These are phyloP conservation scores for Drosophila austrosaltans DNA, from an alignment of 2,888 invertebrate genomes.

Conservation along the genomic window DNA sequence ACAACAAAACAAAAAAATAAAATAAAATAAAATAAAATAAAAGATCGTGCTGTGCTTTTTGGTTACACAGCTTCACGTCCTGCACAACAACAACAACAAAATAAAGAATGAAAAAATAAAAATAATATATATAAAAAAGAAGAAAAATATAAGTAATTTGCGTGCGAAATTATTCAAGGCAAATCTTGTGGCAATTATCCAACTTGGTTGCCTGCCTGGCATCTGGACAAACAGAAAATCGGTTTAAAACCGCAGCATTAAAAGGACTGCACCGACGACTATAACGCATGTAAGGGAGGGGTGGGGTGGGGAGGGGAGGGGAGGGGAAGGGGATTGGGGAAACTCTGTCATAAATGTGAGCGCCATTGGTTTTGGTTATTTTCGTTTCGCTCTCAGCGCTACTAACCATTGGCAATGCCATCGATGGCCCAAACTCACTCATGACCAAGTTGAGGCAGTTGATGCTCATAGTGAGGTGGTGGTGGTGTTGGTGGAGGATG, in stretches of 20 bases:
- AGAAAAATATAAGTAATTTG: conserved; percentile 62
- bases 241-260: conserved; percentile 70
- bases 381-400: neutral
- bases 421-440: conserved; percentile 22
- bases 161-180: conserved; percentile 75
- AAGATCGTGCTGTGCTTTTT: conserved; percentile 49
- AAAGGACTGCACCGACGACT: conserved; percentile 62
- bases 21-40: conserved; percentile 36
- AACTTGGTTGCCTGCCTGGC: conserved; percentile 13
- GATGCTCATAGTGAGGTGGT: neutral
- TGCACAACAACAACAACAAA: neutral
- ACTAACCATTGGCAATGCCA: conserved; percentile 2
- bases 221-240: conserved; percentile 71
- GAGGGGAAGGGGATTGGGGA: neutral
- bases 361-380: conserved; percentile 35
- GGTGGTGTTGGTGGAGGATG: neutral
- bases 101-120: conserved; percentile 64
- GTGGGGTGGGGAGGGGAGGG: too few relatives aligned
- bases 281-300: conserved; percentile 2
- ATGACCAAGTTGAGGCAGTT: conserved; percentile 29
- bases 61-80: conserved; percentile 21
- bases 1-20: neutral
- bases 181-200: conserved; percentile 78
- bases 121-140: conserved; percentile 50
- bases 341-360: conserved; percentile 30